Base-by-base conservation (phyloP, 1,140 invertebrate species). In the Potamilus streckersoni region DNA sequence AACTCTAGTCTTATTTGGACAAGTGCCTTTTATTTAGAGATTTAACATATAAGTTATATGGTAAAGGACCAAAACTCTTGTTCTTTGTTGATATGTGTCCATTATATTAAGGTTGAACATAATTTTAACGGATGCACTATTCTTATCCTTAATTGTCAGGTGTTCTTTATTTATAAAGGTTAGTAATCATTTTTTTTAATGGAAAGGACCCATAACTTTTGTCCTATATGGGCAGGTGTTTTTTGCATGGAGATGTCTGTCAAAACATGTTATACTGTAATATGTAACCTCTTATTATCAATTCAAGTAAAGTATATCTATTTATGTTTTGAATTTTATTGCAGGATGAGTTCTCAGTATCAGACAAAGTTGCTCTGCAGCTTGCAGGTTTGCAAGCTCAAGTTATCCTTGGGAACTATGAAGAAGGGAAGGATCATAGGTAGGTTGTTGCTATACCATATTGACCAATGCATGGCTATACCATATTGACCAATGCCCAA, bases 341-440 rank as follows among this genome's bases (percentile, higher is more conserved):
- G 31, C 57, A 83, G 90, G 97, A 98, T 90, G 96, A 97, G 85
- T 98, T 97, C 88, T 96, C 96, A 0, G 95, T 98, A 13, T 96
- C 95, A 27, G 96, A 97, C 89, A 97, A 97, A 90, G 96, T 98
- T 65, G 96, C 96, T 4, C 91, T 98, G 2, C 96, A 98, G 88
- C 90, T 98, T 79, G 96, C 96, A 13, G 97, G 97, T 49, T 91
- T 98, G 1, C 97, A 98, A 90, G 96, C 96, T 65, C 96, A 98
- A 91, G 96, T 98, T 31, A 93, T 95, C 27, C 91, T 97, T 31
- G 96, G 96, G 8, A 95, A 97, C 90, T 96, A 95, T 8, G 86
- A 91, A 78, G 93, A 94, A 82, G 92, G 93, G 79, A 91, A 89
- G 77, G 78, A 84, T 66, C 84, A 82, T 71, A 84, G 89, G 83